Base-by-base conservation (phyloP, 2,797 vertebrate species). In the Sebastes vulpes region DNA sequence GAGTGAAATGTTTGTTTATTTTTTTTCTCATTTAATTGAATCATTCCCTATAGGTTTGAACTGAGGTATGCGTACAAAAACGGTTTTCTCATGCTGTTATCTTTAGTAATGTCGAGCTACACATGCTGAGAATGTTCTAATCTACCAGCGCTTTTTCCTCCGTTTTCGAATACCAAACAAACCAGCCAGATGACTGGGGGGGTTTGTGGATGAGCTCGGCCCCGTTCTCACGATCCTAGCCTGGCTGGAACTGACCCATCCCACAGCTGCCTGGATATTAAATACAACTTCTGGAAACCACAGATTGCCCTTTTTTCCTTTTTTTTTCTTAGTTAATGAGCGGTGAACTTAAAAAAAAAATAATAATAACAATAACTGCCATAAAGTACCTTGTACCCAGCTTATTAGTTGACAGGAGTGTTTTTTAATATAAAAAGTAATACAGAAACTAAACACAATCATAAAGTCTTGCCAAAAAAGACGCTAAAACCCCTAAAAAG, bases 21-120 rank as follows among this genome's bases (percentile, higher is more conserved):
- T 86, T 91, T 77, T 58, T 77, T 58, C 79, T 90, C 82, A 52
- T 87, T 87, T 82, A 84, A 96, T 96, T 96, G 94, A 96, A 95
- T 98, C 96, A 97, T 97, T 98, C 97, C 97, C 97, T 97, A 97
- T 96, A 97, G 97, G 97, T 97, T 96, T 97, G 97, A 97, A 96
- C 96, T 97, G 98, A 99, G 97, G 97, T 98, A 98, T 97, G 97
- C 94, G 94, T 95, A 97, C 97, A 97, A 97, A 97, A 97, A 97
- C 96, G 94, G 94, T 97, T 97, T 97, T 96, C 96, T 98, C 98
- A 98, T 98, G 98, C 97, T 97, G 97, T 97, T 97, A 96, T 97
- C 97, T 97, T 98, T 97, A 98, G 97, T 97, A 96, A 97, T 96
- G 97, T 97, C 95, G 95, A 98, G 97, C 97, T 98, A 97, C 97